These are phyloP conservation scores for Tokudaia tokunoshimensis DNA, from an alignment of 2,797 vertebrate genomes.

Conservation along the genomic window DNA sequence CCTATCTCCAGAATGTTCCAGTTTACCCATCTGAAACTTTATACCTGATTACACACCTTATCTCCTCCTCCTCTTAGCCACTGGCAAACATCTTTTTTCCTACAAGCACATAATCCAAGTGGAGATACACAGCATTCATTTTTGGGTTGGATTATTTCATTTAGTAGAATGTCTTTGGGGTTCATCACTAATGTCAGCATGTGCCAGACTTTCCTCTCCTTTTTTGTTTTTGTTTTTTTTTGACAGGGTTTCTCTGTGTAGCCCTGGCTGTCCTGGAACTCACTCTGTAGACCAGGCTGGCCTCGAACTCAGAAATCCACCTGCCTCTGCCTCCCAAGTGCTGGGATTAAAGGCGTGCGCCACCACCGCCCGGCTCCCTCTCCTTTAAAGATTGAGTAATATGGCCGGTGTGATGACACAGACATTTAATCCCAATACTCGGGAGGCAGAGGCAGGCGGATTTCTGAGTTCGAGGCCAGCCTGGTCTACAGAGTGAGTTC, in stretches of 20 bases:
- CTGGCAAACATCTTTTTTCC: not conserved
- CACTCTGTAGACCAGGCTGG: no score
- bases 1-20: constrained; percentile 5
- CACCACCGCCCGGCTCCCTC: no score
- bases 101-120: not conserved
- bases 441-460: not conserved
- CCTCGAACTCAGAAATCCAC: no score
- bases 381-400: constrained; percentile 35
- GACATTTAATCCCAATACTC: not conserved
- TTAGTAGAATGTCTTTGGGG: not conserved
- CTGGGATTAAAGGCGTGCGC: no score
- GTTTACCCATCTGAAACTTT: not conserved
- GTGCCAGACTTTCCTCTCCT: not conserved
- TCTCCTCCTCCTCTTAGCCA: not conserved
- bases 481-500: not conserved
- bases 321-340: no score
- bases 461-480: not conserved
- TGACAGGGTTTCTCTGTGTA: no score
- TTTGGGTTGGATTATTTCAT: not conserved
- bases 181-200: not conserved
- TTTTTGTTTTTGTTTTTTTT: no score
- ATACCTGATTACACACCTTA: not conserved
- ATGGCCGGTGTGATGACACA: not conserved
- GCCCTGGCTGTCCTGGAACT: no score
- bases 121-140: not conserved